Conservation (phyloP, 2,888 invertebrate genomes). For the Drosophila peninsularis region DNA sequence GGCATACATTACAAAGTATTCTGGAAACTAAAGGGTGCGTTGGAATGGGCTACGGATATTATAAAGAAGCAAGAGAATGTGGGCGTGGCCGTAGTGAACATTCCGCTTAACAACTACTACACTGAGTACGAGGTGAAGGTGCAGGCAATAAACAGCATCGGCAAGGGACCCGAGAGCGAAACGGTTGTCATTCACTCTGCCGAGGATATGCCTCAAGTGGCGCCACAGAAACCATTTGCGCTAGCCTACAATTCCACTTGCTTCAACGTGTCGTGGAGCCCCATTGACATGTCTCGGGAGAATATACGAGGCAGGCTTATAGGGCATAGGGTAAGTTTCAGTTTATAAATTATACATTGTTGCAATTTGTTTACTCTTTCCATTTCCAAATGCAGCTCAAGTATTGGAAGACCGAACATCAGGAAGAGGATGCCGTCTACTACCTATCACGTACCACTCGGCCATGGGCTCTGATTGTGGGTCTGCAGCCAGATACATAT, state of each 20-base stretch:
- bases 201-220: constrained; percentile 96
- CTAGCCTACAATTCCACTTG: constrained; percentile 95
- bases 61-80: constrained; percentile 89
- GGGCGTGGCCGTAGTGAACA: constrained; percentile 91
- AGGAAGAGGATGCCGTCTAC: constrained; percentile 92
- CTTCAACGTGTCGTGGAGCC: constrained; percentile 95
- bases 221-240: constrained; percentile 93
- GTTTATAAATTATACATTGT: neutral
- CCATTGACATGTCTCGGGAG: constrained; percentile 93
- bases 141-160: constrained; percentile 92
- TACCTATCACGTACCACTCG: constrained; percentile 93
- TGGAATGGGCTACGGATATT: constrained; percentile 91
- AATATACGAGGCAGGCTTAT: constrained; percentile 94
- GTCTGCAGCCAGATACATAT: constrained; percentile 95
- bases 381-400: constrained; percentile 87
- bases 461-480: constrained; percentile 95
- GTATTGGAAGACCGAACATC: constrained; percentile 93
- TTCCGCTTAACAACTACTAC: constrained; percentile 90
- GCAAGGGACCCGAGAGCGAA: constrained; percentile 92
- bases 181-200: constrained; percentile 92
- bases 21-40: constrained; percentile 91
- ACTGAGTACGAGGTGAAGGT: constrained; percentile 94
- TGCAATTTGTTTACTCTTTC: neutral
- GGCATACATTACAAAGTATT: constrained; percentile 95
- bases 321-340: constrained; percentile 90